Evolutionary conservation across 2,113 vertebrate genomes (phyloP), one percentile per base, ranked within the genome.

Genomic region (Amphiprion percula): DNA sequence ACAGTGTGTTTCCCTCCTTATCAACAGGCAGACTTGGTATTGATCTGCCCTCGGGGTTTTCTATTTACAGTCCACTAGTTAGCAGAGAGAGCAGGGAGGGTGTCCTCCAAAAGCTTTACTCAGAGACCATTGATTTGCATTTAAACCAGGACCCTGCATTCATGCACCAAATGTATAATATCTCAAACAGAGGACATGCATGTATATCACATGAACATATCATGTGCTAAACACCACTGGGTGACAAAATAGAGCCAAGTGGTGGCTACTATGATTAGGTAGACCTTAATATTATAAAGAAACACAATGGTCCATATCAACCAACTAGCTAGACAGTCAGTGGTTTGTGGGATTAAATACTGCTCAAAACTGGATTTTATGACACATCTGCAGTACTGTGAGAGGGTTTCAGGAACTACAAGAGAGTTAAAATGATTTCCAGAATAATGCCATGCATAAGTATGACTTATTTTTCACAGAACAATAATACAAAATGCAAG

Each of bases 61-160:
- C 80, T 80, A 90, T 91, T 91, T 89, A 86, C 80, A 89, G 82
- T 79, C 69, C 46, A 37, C 64, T 71, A 75, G 85, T 84, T 74
- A 77, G 68, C 46, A 79, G 37, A 41, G 69, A 77, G 71, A 78
- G 61, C 44, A 69, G 33, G 47, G 39, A 68, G 67, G 33, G 80
- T 59, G 61, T 75, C 26, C 72, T 81, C 72, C 72, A 85, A 68
- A 92, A 90, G 89, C 77, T 86, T 87, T 60, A 77, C 77, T 87
- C 78, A 68, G 73, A 67, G 77, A 72, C 68, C 56, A 88, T 71
- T 81, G 80, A 92, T 92, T 80, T 67, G 55, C 68, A 66, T 81
- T 86, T 85, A 83, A 78, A 88, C 28, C 6, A 30, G 23, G 21
- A 83, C 64, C 39, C 11, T 58, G 24, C 61, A 60, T 79, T 78